phyloP scores from a whole-genome alignment of 1,140 invertebrate genomes.

The Drosophila arizonae region DNA sequence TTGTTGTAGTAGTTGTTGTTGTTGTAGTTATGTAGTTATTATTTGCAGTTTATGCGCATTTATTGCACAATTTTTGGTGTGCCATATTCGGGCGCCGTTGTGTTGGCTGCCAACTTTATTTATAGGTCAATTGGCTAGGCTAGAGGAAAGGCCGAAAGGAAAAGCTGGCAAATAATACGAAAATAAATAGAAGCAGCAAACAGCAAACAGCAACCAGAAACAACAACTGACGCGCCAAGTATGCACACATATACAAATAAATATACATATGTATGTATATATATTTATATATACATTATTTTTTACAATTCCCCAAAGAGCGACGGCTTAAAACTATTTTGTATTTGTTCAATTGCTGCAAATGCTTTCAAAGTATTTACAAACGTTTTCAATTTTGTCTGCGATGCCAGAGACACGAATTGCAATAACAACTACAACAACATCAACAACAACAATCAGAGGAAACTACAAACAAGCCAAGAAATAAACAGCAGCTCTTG shows the following conservation, averaged over 20 bases:
- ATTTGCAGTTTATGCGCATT: constrained; percentile 59
- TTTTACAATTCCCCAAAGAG: constrained; percentile 66
- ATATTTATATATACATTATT: constrained; percentile 51
- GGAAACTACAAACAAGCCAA: constrained; percentile 14
- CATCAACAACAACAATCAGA: constrained; percentile 34
- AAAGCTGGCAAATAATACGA: constrained; percentile 21
- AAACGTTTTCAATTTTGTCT: constrained; percentile 70
- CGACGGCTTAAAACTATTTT: constrained; percentile 58
- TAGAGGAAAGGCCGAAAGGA: constrained; percentile 43
- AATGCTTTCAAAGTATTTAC: constrained; percentile 78
- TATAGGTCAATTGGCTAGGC: constrained; percentile 62
- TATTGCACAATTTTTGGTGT: constrained; percentile 73
- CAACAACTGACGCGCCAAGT: constrained; percentile 22
- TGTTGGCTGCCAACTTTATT: constrained; percentile 74
- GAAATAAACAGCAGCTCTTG: not conserved
- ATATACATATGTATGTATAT: not conserved
- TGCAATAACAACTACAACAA: constrained; percentile 27
- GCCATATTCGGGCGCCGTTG: constrained; percentile 62
- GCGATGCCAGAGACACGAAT: constrained; percentile 66
- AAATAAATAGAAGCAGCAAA: constrained; percentile 15
- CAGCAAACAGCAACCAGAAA: constrained; percentile 6
- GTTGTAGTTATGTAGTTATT: constrained; percentile 35
- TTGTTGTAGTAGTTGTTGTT: constrained; percentile 22
- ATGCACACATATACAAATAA: constrained; percentile 7
- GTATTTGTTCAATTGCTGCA: constrained; percentile 78